Base-by-base conservation (phyloP, 2,888 invertebrate genomes). In the Troides aeacus region DNA sequence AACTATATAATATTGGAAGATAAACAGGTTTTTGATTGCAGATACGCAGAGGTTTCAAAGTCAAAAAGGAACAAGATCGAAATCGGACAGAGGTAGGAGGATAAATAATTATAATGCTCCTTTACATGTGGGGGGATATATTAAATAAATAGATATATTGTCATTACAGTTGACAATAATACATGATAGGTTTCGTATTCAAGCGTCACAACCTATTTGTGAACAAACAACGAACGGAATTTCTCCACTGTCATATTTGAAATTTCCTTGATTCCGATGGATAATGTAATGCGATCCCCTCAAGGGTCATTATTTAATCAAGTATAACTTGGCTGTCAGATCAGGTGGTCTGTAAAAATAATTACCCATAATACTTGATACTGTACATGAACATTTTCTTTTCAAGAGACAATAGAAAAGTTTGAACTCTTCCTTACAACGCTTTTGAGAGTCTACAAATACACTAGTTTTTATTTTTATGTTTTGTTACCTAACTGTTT, bases 121-220 rank as follows among this genome's bases (percentile, higher is more conserved):
- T 15, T 53, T 56, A n/a, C 1, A n/a, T 21, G 10, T 56, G 0
- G 21, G 3, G 21, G 56, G 18, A 8, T 56, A 15, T n/a, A 56
- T 7, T 21, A n/a, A 56, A n/a, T 21, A 6, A 21, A 21, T 6
- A 56, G n/a, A 56, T 46, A 46, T 3, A 17, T 12, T 56, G 63
- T 63, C 53, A 64, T 59, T 63, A 68, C 53, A 53, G 57, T n/a
- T 62, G 63, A 58, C 63, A 68, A 63, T 62, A 68, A 68, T 68
- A 64, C 50, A 68, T 4, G 50, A 46, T 42, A 63, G 53, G 63
- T 39, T 68, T 64, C 63, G 63, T 59, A 53, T 68, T 68, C 63
- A 68, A 59, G 50, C 58, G 59, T 59, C 68, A 59, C 17, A 30
- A 59, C 63, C 63, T 64, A 68, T 68, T 68, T 63, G 68, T 59